Percentiles rank a stretch among this genome's conserved stretches.
Evolutionary conservation across 2,888 invertebrate species (phyloP).

Genomic region (Ichneumon xanthorius): DNA sequence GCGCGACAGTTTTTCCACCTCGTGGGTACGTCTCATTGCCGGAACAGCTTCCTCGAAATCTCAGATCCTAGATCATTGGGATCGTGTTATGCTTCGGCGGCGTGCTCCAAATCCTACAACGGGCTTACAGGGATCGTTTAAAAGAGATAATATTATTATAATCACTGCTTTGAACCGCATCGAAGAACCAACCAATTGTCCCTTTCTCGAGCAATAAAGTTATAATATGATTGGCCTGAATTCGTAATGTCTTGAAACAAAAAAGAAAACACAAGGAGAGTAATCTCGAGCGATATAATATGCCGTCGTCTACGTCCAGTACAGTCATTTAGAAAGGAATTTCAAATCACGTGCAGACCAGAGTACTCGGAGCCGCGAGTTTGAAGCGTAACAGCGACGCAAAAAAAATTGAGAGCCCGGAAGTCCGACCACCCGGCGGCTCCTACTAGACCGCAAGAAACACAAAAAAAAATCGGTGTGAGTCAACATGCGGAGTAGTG

Average conservation of each 20-base stretch:
- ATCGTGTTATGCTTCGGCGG: slow-evolving; percentile 18
- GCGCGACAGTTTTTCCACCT: slow-evolving; percentile 41
- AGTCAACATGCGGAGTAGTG: slow-evolving; percentile 38
- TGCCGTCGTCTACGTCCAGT: neutral
- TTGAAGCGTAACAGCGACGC: neutral
- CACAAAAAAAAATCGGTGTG: slow-evolving; percentile 27
- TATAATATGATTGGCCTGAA: neutral
- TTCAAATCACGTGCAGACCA: slow-evolving; percentile 37
- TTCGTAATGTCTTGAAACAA: slow-evolving; percentile 2
- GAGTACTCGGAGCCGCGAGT: slow-evolving; percentile 12
- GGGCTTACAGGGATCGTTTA: slow-evolving; percentile 45
- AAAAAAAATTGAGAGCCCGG: slow-evolving; percentile 41
- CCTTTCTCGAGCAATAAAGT: neutral
- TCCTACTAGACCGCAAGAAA: slow-evolving; percentile 58
- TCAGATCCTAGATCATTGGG: slow-evolving; percentile 48
- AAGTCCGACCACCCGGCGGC: slow-evolving; percentile 42
- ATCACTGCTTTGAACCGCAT: slow-evolving; percentile 2
- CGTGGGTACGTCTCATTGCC: slow-evolving; percentile 42
- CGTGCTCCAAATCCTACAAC: slow-evolving; percentile 10
- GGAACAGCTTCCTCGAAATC: slow-evolving; percentile 56
- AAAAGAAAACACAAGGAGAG: neutral
- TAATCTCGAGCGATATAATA: slow-evolving; percentile 14
- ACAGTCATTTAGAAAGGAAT: slow-evolving; percentile 11
- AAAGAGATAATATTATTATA: slow-evolving; percentile 41
- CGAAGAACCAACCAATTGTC: neutral